A percentile compares a stretch with the other conserved stretches of the same genome.
phyloP scores from a whole-genome alignment of 1,140 invertebrate species.

The Drosophila grimshawi region DNA sequence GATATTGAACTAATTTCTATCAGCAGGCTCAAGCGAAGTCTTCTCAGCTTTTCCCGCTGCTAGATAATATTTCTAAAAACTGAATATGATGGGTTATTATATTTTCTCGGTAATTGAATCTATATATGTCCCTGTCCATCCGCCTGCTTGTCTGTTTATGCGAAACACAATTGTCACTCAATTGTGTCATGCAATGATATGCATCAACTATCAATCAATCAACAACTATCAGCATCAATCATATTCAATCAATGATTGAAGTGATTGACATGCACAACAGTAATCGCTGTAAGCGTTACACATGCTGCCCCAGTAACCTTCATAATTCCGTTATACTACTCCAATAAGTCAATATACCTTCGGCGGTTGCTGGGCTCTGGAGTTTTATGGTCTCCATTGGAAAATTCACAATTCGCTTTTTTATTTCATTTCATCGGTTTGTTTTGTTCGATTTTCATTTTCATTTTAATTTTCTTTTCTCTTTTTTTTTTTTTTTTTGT shows the following conservation, averaged over 20 bases:
- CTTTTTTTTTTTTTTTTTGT: neutral
- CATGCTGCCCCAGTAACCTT: neutral
- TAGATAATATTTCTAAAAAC: no score
- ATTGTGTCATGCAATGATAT: no score
- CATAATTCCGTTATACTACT: neutral
- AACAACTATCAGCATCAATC: no score
- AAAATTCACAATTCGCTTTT: conserved; percentile 38
- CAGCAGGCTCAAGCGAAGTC: no score
- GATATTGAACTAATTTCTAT: no score
- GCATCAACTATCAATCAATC: no score
- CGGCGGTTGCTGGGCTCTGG: neutral
- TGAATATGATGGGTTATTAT: no score
- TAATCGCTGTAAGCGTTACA: neutral
- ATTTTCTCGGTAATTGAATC: no score
- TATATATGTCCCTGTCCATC: no score
- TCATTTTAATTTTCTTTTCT: neutral
- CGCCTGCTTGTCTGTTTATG: no score
- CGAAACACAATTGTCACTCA: no score
- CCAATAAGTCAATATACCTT: conserved; percentile 27
- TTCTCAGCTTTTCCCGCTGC: no score
- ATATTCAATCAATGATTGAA: neutral
- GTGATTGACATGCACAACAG: neutral
- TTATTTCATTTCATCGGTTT: conserved; percentile 7
- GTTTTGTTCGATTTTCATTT: conserved; percentile 3
- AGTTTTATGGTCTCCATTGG: conserved; percentile 23